phyloP scores from a whole-genome alignment of 2,797 vertebrate species.

The Falco columbarius region DNA sequence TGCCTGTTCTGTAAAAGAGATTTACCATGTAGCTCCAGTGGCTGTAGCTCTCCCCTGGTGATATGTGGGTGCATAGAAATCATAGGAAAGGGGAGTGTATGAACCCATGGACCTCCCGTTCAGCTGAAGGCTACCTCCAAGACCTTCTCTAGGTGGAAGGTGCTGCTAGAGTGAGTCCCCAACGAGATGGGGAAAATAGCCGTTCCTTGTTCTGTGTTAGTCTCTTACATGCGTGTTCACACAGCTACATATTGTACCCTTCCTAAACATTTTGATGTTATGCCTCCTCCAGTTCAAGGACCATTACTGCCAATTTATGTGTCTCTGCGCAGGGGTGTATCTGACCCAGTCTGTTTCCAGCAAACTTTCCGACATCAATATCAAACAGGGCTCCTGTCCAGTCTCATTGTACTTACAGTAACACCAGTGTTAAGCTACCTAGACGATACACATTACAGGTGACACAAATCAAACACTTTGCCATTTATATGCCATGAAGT shows the following conservation, averaged over 20 bases:
- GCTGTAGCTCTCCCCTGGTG: not conserved
- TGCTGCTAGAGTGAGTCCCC: not conserved
- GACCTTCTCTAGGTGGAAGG: not conserved
- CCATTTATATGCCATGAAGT: not conserved
- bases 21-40: not conserved
- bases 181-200: not conserved
- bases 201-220: not conserved
- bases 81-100: not conserved
- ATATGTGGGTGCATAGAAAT: not conserved
- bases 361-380: not conserved
- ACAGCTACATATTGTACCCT: not conserved
- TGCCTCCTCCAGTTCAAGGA: not conserved
- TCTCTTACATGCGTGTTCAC: rapidly evolving
- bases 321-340: not conserved
- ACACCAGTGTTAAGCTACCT: not conserved
- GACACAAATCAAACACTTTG: not conserved
- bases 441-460: not conserved
- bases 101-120: not conserved
- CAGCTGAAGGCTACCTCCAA: not conserved
- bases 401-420: not conserved
- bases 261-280: not conserved
- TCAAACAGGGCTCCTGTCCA: not conserved
- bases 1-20: not conserved
- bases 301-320: not conserved
- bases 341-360: not conserved